Percentiles rank a stretch among this genome's conserved stretches.
phyloP scores from a whole-genome alignment of 1,140 invertebrate species.

The Metopolophium dirhodum region DNA sequence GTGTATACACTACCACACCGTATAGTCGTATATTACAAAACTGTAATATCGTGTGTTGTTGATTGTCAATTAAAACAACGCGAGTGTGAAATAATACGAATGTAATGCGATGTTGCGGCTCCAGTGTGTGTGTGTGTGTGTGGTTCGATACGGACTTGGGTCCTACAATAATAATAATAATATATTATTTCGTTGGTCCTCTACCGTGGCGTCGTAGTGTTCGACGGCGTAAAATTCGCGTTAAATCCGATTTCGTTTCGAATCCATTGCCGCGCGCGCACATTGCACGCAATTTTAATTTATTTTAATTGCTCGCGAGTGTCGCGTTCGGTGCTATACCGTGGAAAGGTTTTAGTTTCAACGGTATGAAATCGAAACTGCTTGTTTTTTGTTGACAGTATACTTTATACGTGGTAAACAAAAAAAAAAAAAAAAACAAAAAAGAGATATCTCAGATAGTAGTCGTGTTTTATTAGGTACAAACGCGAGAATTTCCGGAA shows the following conservation, averaged over 20 bases:
- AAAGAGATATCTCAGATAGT: neutral
- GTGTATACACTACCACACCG: neutral
- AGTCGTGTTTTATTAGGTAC: neutral
- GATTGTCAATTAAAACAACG: slow-evolving; percentile 40
- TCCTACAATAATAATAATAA: neutral
- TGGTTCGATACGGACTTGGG: slow-evolving; percentile 21
- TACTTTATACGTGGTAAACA: neutral
- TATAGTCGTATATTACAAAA: neutral
- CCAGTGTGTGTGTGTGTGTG: neutral
- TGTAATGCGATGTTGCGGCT: neutral
- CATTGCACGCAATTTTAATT: neutral
- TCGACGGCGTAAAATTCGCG: slow-evolving; percentile 6
- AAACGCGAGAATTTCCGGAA: neutral
- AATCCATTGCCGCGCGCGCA: neutral
- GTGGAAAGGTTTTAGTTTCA: neutral
- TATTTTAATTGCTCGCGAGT: slow-evolving; percentile 8
- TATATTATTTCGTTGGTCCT: neutral
- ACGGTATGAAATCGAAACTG: neutral
- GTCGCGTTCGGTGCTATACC: neutral
- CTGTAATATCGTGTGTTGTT: neutral
- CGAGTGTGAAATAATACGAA: neutral
- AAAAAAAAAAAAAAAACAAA: neutral
- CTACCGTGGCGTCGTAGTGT: neutral
- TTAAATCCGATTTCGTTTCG: slow-evolving; percentile 5
- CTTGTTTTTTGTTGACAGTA: neutral